These are phyloP conservation scores for Theonella swinhoei DNA, from an alignment of 37 sponge, comb jelly and placozoan species.

Conservation along the genomic window DNA sequence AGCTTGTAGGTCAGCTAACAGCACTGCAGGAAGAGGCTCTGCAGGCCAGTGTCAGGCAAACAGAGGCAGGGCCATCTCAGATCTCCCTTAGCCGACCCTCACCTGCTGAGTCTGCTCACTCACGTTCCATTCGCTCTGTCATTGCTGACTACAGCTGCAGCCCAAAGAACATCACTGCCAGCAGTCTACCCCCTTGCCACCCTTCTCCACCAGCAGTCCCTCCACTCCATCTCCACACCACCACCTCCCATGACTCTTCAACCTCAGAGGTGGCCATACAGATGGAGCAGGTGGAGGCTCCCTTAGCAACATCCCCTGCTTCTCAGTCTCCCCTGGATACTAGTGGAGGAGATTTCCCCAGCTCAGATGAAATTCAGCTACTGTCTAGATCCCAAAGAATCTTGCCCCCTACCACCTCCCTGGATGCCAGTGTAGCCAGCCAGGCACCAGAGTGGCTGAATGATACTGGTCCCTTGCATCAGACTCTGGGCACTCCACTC, in stretches of 20 bases:
- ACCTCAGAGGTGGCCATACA: neutral
- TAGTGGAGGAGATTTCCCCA: neutral
- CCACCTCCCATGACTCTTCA: neutral
- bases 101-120: neutral
- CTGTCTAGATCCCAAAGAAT: neutral
- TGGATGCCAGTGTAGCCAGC: neutral
- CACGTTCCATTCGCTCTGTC: neutral
- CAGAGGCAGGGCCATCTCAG: too few relatives aligned
- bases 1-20: neutral
- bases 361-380: neutral
- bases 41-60: too few relatives aligned
- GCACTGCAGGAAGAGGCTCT: neutral
- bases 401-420: neutral
- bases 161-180: neutral
- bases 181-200: neutral
- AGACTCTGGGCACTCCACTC: neutral
- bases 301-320: neutral
- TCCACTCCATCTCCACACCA: neutral
- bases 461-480: neutral
- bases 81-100: neutral
- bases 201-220: neutral
- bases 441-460: neutral
- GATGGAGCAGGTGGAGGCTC: neutral
- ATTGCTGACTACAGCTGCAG: neutral
- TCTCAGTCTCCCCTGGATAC: neutral